Evolutionary conservation across 2,797 vertebrate species (phyloP), one percentile per base, ranked within the genome.

Genomic region (Megalops cyprinoides): DNA sequence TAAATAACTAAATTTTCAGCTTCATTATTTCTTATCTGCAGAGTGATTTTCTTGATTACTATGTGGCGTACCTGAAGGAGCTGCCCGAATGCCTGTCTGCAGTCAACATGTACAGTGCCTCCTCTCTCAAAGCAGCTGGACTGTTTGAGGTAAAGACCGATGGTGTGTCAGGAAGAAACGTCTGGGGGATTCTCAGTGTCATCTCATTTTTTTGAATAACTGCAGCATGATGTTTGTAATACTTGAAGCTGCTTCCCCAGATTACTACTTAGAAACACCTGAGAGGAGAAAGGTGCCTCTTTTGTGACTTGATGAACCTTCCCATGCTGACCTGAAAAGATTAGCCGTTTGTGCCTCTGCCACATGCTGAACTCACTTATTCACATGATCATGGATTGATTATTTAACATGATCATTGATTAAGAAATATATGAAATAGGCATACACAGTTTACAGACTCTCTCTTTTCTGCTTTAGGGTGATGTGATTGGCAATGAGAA

Each of bases 31-130:
- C n/a, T 48, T 4, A 8, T 53, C 69, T 85, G 65, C 90, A 99
- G 98, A 97, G 97, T 83, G 97, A 98, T 82, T 99, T 99, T 90
- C 90, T 99, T 92, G 97, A 98, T 86, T 97, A 97, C 81, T 99
- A 99, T 0, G 94, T 97, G 83, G 96, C 97, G 34, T 99, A 98
- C 88, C 91, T 99, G 88, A 96, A 96, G 89, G 98, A 99, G 87
- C 93, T 99, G 48, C 98, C 98, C 5, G 97, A 98, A 85, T 99
- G 97, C 88, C 94, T 99, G 84, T 95, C 96, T 0, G 92, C 97
- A 79, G 94, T 98, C 83, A 94, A 94, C 18, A 92, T 96, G 88
- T 89, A 94, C 3, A 78, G 89, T 39, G 87, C 91, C 84, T 89
- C 85, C 79, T 87, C 90, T 46, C 69, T 88, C 65, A 92, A 92